Percentiles rank a stretch among this genome's conserved stretches.
Conservation (phyloP, 2,888 invertebrate species). For the Drosophila mimica region DNA sequence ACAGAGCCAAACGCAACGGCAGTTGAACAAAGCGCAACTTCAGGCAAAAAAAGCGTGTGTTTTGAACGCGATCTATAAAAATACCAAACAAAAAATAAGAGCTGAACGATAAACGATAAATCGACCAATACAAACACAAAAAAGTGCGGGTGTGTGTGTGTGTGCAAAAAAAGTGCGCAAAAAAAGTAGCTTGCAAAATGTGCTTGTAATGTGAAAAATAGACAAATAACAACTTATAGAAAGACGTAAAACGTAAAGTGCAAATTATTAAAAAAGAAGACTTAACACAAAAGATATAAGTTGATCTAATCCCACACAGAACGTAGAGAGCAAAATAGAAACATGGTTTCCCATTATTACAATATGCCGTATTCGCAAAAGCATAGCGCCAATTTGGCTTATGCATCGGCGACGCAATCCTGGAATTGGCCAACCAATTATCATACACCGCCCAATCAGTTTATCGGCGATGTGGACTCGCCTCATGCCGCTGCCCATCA, state of each 20-base stretch:
- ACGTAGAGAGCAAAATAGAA: slow-evolving; percentile 27
- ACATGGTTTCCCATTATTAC: slow-evolving; percentile 90
- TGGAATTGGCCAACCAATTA: slow-evolving; percentile 86
- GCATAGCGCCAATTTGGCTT: slow-evolving; percentile 87
- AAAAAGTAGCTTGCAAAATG: slow-evolving; percentile 53
- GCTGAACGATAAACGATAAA: slow-evolving; percentile 32
- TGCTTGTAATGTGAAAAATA: slow-evolving; percentile 43
- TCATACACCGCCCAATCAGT: slow-evolving; percentile 84
- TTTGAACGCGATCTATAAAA: slow-evolving; percentile 13
- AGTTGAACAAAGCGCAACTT: slow-evolving; percentile 35
- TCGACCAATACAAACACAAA: slow-evolving; percentile 19
- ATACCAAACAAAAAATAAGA: slow-evolving; percentile 18
- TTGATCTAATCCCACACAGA: slow-evolving; percentile 39
- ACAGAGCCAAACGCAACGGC: slow-evolving; percentile 61
- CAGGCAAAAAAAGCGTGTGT: slow-evolving; percentile 36
- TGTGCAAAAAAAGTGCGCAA: slow-evolving; percentile 12
- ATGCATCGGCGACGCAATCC: slow-evolving; percentile 83
- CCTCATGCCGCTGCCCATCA: slow-evolving; percentile 84
- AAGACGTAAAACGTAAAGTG: slow-evolving; percentile 1
- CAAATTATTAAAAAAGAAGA: slow-evolving; percentile 9
- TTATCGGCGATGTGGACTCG: slow-evolving; percentile 85
- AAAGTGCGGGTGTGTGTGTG: slow-evolving; percentile 14
- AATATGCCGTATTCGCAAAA: slow-evolving; percentile 89
- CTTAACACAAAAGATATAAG: neutral
- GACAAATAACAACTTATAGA: slow-evolving; percentile 8